Evolutionary conservation across 2,797 vertebrate species (phyloP).

Genomic region (Ispidina lecontei): DNA sequence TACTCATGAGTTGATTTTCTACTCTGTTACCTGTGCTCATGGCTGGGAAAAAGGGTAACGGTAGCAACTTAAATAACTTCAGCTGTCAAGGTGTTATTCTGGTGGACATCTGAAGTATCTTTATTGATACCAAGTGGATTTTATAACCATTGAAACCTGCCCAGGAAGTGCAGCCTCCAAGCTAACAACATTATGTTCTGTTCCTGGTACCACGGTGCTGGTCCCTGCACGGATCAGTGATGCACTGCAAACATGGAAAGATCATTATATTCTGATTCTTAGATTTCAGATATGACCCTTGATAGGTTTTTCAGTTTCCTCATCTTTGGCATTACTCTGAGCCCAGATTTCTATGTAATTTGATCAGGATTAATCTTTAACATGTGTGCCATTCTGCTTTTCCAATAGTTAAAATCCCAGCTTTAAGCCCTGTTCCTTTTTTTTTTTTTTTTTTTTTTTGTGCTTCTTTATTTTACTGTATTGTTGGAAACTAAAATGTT

Average conservation of each 20-base stretch:
- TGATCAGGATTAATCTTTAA: conserved; percentile 52
- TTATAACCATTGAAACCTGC: background rate
- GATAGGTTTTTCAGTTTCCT: conserved; percentile 24
- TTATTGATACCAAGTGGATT: background rate
- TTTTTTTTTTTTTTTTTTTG: background rate
- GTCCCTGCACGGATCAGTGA: background rate
- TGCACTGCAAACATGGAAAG: background rate
- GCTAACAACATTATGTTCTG: background rate
- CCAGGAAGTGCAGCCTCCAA: background rate
- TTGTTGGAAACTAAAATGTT: background rate
- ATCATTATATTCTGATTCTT: background rate
- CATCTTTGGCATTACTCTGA: conserved; percentile 20
- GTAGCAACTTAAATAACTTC: background rate
- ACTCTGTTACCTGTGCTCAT: background rate
- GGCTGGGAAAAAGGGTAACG: background rate
- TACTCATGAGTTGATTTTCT: background rate
- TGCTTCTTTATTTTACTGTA: background rate
- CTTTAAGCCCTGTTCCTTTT: background rate
- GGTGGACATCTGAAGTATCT: background rate
- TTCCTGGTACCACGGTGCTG: background rate
- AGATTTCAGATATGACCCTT: background rate
- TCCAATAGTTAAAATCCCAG: conserved; percentile 18
- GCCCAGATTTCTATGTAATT: conserved; percentile 26
- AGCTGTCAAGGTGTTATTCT: background rate
- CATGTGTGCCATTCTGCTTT: conserved; percentile 36